phyloP scores from a whole-genome alignment of 2,797 vertebrate genomes.

The Anolis apletophallus region DNA sequence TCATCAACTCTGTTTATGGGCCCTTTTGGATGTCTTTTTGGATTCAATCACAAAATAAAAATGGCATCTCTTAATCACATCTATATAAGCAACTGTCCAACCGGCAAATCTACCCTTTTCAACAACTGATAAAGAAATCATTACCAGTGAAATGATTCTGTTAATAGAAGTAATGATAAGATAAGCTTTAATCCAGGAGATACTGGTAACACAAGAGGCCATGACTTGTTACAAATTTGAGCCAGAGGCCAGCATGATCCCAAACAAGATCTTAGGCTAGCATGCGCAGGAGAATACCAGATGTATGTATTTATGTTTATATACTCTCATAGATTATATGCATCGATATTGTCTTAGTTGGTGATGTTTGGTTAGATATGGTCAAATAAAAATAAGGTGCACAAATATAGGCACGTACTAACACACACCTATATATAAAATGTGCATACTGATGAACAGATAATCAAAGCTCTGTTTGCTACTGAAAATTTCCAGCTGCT shows the following conservation, averaged over 20 bases:
- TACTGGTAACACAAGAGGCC: slow-evolving; percentile 52
- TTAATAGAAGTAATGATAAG: slow-evolving; percentile 67
- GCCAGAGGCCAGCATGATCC: slow-evolving; percentile 51
- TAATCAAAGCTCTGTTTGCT: not conserved
- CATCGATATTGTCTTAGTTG: not conserved
- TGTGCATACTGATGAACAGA: not conserved
- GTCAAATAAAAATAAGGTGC: slow-evolving; percentile 30
- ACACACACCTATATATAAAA: not conserved
- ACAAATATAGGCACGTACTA: not conserved
- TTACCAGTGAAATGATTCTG: slow-evolving; percentile 71
- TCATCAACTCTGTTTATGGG: slow-evolving; percentile 75
- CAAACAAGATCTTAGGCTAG: slow-evolving; percentile 55
- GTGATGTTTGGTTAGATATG: not conserved
- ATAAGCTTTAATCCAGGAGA: slow-evolving; percentile 65
- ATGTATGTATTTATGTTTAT: no score
- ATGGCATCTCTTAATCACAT: slow-evolving; percentile 66
- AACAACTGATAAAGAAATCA: slow-evolving; percentile 70
- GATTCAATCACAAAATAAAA: slow-evolving; percentile 80
- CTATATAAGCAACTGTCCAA: slow-evolving; percentile 71
- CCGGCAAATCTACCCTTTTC: slow-evolving; percentile 64
- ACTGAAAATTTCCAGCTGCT: not conserved
- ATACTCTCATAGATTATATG: not conserved
- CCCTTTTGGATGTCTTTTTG: slow-evolving; percentile 66
- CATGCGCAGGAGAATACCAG: slow-evolving; percentile 40
- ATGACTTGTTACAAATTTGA: slow-evolving; percentile 57